Evolutionary conservation across 2,113 vertebrate genomes (phyloP), one percentile per base, ranked within the genome.

Genomic region (Anolis sagrei): DNA sequence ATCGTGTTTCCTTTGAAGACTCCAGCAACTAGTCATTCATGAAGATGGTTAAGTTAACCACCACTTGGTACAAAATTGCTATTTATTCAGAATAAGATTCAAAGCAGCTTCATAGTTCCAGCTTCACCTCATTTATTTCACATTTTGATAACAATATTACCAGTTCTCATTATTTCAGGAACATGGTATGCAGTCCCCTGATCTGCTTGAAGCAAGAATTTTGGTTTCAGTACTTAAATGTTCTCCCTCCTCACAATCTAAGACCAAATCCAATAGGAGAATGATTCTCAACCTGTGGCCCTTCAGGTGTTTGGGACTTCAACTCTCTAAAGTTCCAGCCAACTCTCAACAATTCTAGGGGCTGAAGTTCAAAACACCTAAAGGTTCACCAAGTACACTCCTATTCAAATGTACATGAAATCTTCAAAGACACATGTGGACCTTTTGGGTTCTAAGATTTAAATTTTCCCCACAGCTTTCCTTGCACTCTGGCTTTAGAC

Each of bases 51-150:
- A 9, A 87, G 86, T 72, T 74, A 77, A 10, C 39, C 91, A 68
- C 51, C 25, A 58, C 61, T 80, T 90, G 73, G 64, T 80, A 83
- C 76, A 80, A 87, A 81, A 85, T 48, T n/a, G 14, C 62, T 25
- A 90, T 76, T 89, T 32, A 49, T 89, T 87, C 82, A 89, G 36
- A 68, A 76, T 90, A 85, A 78, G 27, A n/a, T 62, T 87, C 23
- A 66, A 86, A 86, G 86, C 44, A 0, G 0, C 2, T 64, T 27
- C 69, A 39, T 44, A 5, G 39, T 19, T 61, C 87, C 64, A 66
- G 73, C 68, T 79, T 32, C 39, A 49, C 25, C 7, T 64, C 23
- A 7, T 68, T 48, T 13, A 81, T 48, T 81, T 68, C 39, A 49
- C 39, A 48, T 81, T 48, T 68, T 81, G 39, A 44, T 48, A 81